These are phyloP conservation scores for Brachionus plicatilis DNA, from an alignment of 1,140 invertebrate species.

Conservation along the genomic window DNA sequence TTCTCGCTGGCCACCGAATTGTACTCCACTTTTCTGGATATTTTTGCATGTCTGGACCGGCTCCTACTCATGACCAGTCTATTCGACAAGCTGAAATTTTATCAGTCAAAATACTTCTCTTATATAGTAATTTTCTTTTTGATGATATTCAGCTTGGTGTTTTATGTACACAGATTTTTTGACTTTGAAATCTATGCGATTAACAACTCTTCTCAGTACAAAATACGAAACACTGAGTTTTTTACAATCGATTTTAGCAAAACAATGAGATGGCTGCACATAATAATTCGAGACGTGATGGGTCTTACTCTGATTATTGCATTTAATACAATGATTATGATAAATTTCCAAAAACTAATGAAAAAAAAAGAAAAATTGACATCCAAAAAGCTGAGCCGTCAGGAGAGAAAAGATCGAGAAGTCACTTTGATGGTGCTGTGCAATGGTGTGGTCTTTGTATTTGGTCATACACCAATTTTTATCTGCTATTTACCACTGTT, in stretches of 20 bases:
- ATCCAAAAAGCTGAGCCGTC: not conserved
- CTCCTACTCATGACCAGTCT: not conserved
- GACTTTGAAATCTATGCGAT: not conserved
- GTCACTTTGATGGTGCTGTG: not conserved
- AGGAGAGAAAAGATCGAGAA: not conserved
- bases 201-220: not conserved
- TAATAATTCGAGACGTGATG: not conserved
- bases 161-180: conserved; percentile 19
- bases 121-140: not conserved
- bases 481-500: conserved; percentile 2
- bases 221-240: not conserved
- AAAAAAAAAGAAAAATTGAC: conserved; percentile 8
- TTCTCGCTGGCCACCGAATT: not conserved
- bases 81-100: not conserved
- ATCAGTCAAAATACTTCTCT: not conserved
- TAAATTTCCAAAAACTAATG: not conserved
- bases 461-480: conserved; percentile 18
- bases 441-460: not conserved
- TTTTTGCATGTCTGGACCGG: not conserved
- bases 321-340: not conserved
- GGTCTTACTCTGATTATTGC: not conserved
- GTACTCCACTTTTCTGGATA: conserved; percentile 22
- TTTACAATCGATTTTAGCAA: not conserved
- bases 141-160: not conserved
- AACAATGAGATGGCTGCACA: not conserved